Conservation (phyloP, 2,797 vertebrate species). For the Chaunax sp. region DNA sequence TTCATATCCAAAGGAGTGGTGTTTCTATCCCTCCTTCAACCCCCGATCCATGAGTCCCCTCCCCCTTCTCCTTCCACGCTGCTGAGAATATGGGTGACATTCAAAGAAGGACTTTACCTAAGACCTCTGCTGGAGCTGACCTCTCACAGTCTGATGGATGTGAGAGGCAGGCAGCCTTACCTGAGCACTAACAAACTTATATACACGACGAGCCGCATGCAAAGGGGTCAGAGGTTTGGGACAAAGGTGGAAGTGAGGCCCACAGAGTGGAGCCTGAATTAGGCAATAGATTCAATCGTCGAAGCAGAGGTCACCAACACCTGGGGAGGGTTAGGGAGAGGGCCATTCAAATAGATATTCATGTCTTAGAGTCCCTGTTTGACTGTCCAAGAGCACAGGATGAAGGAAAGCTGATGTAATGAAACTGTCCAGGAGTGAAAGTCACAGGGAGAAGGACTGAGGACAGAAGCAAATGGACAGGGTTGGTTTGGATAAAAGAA, state of each 20-base stretch:
- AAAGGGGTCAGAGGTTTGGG: conserved; percentile 42
- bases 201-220: conserved; percentile 29
- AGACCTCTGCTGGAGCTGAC: conserved; percentile 59
- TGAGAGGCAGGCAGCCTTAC: conserved; percentile 44
- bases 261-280: conserved; percentile 37
- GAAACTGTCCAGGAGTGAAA: conserved; percentile 24
- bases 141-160: conserved; percentile 29
- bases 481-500: no score
- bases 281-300: conserved; percentile 62
- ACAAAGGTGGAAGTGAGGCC: conserved; percentile 29
- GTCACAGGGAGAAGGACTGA: conserved; percentile 19
- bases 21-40: conserved; percentile 39
- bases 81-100: conserved; percentile 78
- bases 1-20: conserved; percentile 84
- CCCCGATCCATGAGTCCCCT: conserved; percentile 23
- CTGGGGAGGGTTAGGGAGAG: conserved; percentile 35
- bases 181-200: conserved; percentile 73
- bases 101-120: conserved; percentile 72
- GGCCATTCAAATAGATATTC: conserved; percentile 44
- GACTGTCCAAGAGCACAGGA: conserved; percentile 23
- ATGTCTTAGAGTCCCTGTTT: conserved; percentile 36
- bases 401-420: neutral
- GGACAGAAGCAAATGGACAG: neutral
- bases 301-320: conserved; percentile 40
- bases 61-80: conserved; percentile 26